Evolutionary conservation across 2,888 invertebrate genomes (phyloP), one percentile per base, ranked within the genome.

Genomic region (Margaritifera margaritifera): DNA sequence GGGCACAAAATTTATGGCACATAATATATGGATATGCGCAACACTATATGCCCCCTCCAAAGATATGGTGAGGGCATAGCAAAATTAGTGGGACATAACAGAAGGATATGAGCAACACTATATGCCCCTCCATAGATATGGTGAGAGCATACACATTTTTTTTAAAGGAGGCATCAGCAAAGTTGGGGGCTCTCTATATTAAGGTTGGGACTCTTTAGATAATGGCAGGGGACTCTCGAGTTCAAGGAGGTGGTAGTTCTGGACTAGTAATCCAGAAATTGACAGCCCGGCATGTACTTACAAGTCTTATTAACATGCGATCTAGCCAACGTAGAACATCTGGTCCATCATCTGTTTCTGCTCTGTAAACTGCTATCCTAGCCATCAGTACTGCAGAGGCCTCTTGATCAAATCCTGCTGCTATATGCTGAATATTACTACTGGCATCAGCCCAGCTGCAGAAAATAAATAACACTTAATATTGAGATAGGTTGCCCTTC

Each of bases 271-370:
- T n/a, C 31, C 42, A 25, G 20, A 60, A 22, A 27, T 60, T 18
- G 6, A 57, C 27, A 8, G 25, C 18, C 11, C 11, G 15, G 20
- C 0, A 22, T 15, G 11, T 53, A 73, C 81, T 66, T 91, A 98
- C 97, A 92, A 99, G 91, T 89, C 98, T 92, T 85, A 99, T 99
- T 24, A 99, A 93, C 94, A 97, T 98, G 79, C 99, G 92, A 90
- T 99, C 99, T 19, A 99, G 94, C 99, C 99, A 99, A 89, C 99
- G 93, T 78, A 99, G 92, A 54, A 99, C 98, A 89, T 99, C 99
- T 0, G 98, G 96, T 3, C 92, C 92, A 51, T 98, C 97, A 87
- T 98, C 98, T 85, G 94, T 94, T 76, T 90, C 90, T 0, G 99
- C 98, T 83, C 97, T 92, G 91, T 96, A 98, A 50, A 98, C 97